These are phyloP conservation scores for Arion vulgaris DNA, from an alignment of 1,140 invertebrate species.

Conservation along the genomic window DNA sequence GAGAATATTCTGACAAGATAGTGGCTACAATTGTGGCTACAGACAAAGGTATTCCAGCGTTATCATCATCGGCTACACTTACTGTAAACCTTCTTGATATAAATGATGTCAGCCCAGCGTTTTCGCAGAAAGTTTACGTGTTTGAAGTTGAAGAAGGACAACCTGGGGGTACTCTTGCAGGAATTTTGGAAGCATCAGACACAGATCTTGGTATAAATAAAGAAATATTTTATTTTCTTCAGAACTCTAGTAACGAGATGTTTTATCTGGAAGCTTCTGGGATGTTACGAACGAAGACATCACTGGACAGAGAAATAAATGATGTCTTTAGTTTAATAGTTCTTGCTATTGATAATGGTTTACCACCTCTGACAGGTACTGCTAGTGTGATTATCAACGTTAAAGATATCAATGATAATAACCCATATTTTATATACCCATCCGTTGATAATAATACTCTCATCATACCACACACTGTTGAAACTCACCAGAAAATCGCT, in stretches of 20 bases:
- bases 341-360: conserved; percentile 69
- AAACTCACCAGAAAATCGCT: conserved; percentile 78
- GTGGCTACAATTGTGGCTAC: conserved; percentile 42
- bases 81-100: conserved; percentile 89
- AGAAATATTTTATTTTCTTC: conserved; percentile 77
- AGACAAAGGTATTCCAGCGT: conserved; percentile 45
- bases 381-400: conserved; percentile 79
- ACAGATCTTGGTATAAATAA: conserved; percentile 83
- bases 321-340: conserved; percentile 83
- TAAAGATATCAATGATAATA: conserved; percentile 93
- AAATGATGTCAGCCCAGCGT: conserved; percentile 92
- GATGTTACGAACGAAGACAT: conserved; percentile 76
- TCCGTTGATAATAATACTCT: conserved; percentile 79
- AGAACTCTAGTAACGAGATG: background rate
- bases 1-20: conserved; percentile 45
- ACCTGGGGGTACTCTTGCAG: conserved; percentile 37
- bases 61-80: conserved; percentile 71
- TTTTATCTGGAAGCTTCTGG: conserved; percentile 40
- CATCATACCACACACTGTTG: conserved; percentile 83
- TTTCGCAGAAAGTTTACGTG: conserved; percentile 68
- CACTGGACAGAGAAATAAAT: conserved; percentile 87
- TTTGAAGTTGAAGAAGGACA: conserved; percentile 48
- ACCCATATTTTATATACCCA: conserved; percentile 84
- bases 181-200: conserved; percentile 75
- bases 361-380: conserved; percentile 73